A percentile compares a stretch with the other conserved stretches of the same genome.
These are phyloP conservation scores for Coreius guichenoti DNA, from an alignment of 2,797 vertebrate genomes.

Conservation along the genomic window DNA sequence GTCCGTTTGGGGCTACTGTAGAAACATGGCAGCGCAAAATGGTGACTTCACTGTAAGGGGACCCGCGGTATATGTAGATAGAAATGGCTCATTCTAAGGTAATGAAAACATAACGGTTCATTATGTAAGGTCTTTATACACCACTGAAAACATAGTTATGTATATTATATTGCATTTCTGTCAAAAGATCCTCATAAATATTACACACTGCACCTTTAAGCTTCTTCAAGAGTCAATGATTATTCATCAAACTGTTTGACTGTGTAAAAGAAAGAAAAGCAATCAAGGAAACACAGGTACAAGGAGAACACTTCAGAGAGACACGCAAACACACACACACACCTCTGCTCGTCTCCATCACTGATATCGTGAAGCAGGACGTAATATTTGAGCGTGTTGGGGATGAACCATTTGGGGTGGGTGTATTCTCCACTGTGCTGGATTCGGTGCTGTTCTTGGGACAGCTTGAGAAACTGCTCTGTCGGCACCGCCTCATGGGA, in stretches of 20 bases:
- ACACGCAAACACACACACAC: conserved; percentile 25
- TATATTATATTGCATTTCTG: too few relatives aligned
- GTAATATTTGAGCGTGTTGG: conserved; percentile 98
- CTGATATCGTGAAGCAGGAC: conserved; percentile 94
- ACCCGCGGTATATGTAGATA: too few relatives aligned
- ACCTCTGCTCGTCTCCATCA: conserved; percentile 93
- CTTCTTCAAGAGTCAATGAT: background rate
- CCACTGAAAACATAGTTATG: too few relatives aligned
- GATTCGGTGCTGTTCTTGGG: conserved; percentile 96
- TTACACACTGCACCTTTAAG: background rate
- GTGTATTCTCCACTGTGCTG: conserved; percentile 95
- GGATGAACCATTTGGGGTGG: conserved; percentile 97
- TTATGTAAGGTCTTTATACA: too few relatives aligned
- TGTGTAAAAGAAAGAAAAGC: background rate
- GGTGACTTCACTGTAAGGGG: too few relatives aligned
- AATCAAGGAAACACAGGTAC: background rate
- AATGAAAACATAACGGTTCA: too few relatives aligned
- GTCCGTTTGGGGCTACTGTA: too few relatives aligned
- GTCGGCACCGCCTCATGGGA: conserved; percentile 89
- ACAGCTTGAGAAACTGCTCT: conserved; percentile 95
- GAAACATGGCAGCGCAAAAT: too few relatives aligned
- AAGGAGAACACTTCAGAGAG: background rate
- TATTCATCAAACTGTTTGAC: background rate
- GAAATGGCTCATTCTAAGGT: too few relatives aligned
- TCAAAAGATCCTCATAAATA: too few relatives aligned